Percentiles rank a stretch among this genome's conserved stretches.
phyloP scores from a whole-genome alignment of 2,113 vertebrate genomes.

The crab-eating macaque (Macaca fascicularis) region DNA sequence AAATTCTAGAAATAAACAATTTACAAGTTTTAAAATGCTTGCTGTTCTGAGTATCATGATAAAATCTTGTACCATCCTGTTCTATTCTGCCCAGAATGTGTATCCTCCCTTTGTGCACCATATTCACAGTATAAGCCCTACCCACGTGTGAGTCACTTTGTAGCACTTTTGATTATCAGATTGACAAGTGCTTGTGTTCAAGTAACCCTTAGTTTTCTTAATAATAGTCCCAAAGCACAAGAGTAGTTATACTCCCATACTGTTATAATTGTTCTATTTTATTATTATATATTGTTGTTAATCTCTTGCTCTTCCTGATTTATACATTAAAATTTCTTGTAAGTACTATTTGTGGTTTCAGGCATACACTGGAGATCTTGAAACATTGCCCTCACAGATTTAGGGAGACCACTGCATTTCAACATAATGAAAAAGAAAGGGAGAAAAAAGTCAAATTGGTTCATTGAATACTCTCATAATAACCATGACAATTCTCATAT shows the following conservation, averaged over 20 bases:
- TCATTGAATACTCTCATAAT: background rate
- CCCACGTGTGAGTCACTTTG: background rate
- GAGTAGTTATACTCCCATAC: background rate
- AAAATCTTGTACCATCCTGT: background rate
- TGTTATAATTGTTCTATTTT: background rate
- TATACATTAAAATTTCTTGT: background rate
- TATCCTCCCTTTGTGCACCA: background rate
- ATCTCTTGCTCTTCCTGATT: background rate
- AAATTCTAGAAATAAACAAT: background rate
- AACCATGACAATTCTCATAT: background rate
- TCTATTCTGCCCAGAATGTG: rapidly evolving
- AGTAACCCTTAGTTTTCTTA: background rate
- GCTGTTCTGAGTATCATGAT: background rate
- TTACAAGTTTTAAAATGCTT: background rate
- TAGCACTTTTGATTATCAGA: background rate
- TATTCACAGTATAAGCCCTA: background rate
- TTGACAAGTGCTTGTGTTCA: background rate
- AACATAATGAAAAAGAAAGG: background rate
- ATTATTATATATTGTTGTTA: background rate
- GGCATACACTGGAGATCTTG: background rate
- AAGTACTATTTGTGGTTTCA: background rate
- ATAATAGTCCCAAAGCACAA: background rate
- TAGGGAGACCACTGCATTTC: background rate
- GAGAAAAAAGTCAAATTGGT: background rate
- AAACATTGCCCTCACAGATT: background rate